phyloP scores from a whole-genome alignment of 2,113 vertebrate genomes.

The Cervus canadensis region DNA sequence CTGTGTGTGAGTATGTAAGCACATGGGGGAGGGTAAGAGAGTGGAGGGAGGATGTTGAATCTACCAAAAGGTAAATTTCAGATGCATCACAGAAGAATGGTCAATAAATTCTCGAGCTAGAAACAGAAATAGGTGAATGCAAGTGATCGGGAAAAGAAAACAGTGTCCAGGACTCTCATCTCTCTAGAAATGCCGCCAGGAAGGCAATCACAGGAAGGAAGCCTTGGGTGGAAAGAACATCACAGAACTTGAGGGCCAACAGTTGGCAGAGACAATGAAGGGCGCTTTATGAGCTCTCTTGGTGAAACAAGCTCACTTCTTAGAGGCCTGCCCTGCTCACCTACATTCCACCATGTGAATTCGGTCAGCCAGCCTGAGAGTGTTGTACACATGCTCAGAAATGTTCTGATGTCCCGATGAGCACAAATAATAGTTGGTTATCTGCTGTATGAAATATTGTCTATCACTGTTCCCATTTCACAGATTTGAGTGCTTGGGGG shows the following conservation, averaged over 20 bases:
- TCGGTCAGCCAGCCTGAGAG: neutral
- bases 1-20: neutral
- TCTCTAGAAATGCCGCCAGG: neutral
- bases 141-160: neutral
- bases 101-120: neutral
- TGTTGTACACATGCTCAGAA: neutral
- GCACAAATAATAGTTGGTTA: neutral
- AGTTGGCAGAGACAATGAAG: neutral
- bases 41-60: neutral
- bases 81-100: neutral
- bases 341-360: neutral
- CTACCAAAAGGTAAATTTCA: neutral
- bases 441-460: neutral
- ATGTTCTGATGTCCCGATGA: neutral
- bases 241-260: neutral
- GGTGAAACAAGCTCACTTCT: neutral
- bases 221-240: neutral
- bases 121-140: neutral
- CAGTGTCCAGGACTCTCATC: neutral
- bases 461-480: neutral
- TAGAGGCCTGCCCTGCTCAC: neutral
- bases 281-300: neutral
- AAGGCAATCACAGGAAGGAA: neutral
- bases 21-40: neutral
- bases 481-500: neutral